phyloP scores from a whole-genome alignment of 2,888 invertebrate genomes.

The Siphonodentalium dalli region DNA sequence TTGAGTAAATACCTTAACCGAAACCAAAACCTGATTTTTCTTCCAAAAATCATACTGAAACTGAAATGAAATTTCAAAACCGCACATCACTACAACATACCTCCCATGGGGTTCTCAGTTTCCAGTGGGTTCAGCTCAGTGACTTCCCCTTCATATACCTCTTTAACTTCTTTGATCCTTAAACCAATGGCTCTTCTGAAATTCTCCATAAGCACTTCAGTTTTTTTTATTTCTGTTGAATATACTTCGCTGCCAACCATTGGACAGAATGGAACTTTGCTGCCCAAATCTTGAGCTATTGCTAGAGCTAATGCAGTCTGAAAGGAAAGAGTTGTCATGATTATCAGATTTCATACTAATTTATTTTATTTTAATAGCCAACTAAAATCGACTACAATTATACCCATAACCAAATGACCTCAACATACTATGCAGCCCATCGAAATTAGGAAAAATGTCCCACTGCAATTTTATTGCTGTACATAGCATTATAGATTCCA shows the following conservation, averaged over 20 bases:
- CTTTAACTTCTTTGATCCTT: conserved; percentile 85
- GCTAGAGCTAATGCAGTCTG: conserved; percentile 95
- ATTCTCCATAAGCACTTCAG: conserved; percentile 99
- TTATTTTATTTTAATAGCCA: too few species aligned
- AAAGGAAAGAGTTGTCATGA: conserved; percentile 24
- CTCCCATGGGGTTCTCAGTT: conserved; percentile 95
- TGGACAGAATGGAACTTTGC: conserved; percentile 77
- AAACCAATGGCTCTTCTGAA: conserved; percentile 94
- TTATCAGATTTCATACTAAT: too few species aligned
- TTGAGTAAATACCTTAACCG: too few species aligned
- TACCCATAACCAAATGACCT: too few species aligned
- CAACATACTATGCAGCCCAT: too few species aligned
- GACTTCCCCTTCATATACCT: conserved; percentile 99
- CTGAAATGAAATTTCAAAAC: too few species aligned
- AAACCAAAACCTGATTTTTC: neutral
- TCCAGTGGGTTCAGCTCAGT: conserved; percentile 97
- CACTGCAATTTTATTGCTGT: too few species aligned
- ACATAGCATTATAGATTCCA: too few species aligned
- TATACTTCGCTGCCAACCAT: conserved; percentile 82
- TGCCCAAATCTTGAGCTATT: conserved; percentile 96
- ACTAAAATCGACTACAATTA: too few species aligned
- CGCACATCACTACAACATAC: conserved; percentile 68
- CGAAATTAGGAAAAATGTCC: too few species aligned
- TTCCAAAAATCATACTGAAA: neutral
- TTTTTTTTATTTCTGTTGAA: conserved; percentile 98